These are phyloP conservation scores for Psittacara wagleri DNA, from an alignment of 2,113 vertebrate genomes.

Conservation along the genomic window DNA sequence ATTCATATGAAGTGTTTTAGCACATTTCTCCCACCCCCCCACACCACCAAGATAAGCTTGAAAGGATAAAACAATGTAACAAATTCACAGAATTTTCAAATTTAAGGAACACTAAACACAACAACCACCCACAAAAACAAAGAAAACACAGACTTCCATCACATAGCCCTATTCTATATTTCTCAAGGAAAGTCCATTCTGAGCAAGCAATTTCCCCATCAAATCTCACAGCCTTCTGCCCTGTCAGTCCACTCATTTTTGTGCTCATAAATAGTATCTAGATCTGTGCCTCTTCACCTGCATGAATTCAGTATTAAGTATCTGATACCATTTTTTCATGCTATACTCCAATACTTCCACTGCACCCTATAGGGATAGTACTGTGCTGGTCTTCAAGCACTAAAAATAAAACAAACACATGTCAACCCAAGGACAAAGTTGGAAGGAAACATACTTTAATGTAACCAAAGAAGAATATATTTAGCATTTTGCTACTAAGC, in stretches of 20 bases:
- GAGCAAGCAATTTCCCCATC: neutral
- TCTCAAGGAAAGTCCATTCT: neutral
- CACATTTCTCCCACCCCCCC: neutral
- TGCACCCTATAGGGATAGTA: constrained; percentile 27
- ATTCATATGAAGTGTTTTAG: neutral
- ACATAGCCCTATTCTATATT: neutral
- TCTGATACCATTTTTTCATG: neutral
- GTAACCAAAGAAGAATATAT: constrained; percentile 61
- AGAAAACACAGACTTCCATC: neutral
- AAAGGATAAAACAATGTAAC: neutral
- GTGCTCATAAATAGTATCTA: neutral
- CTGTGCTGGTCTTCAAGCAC: neutral
- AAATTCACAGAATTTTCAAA: neutral
- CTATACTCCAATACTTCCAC: constrained; percentile 21
- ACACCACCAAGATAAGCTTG: neutral
- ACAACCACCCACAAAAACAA: neutral
- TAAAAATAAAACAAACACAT: constrained; percentile 68
- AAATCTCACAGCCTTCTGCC: neutral
- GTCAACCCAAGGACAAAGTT: constrained; percentile 41
- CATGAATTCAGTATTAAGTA: constrained; percentile 11
- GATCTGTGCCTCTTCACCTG: neutral
- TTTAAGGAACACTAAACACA: neutral
- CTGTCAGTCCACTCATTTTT: neutral
- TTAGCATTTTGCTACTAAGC: constrained; percentile 61
- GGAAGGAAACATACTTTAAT: constrained; percentile 54